Base-by-base conservation (phyloP, 2,888 invertebrate genomes). In the Cryptus viduatorius region DNA sequence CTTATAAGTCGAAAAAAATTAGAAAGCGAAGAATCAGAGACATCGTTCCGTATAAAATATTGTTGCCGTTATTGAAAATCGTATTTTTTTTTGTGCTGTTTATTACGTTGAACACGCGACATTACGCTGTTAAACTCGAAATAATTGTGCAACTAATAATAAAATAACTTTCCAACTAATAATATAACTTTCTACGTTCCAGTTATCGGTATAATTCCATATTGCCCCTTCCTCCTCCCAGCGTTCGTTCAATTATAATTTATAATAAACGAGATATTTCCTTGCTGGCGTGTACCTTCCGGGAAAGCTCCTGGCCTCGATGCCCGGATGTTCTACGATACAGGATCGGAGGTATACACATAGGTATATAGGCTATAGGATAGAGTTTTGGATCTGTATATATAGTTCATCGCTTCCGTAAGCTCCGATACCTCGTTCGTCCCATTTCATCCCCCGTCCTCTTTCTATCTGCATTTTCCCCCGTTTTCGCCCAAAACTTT, bases 191-290 rank as follows among this genome's bases (percentile, higher is more conserved):
- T 24, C 12, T n/a, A 46, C 12, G 64, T n/a, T 24, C 24, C 56
- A 56, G 56, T 56, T 12, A 56, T 56, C 56, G 12, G 56, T 56
- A 12, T 56, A 56, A 19, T 56, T 56, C 24, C 12, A 56, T 4
- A 10, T 24, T 10, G 4, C 24, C 59, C 69, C 50, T 65, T 1
- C 24, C 24, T 16, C 37, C 56, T 12, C 3, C 65, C 50, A 37
- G 29, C 56, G 46, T 48, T 81, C 76, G 86, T 87, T 87, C 77
- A 87, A 86, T 86, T 86, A 85, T 79, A 86, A 86, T 84, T 86
- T 84, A 81, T 79, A 85, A 87, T 84, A 78, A 80, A 69, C 83
- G 68, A 72, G 59, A 73, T 82, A 82, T 82, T 80, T 79, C 59
- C 77, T 61, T 42, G 59, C 68, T 37, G 48, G 76, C 65, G 48